These are phyloP conservation scores for Alviniconcha strummeri DNA, from an alignment of 2,888 invertebrate genomes.

Conservation along the genomic window DNA sequence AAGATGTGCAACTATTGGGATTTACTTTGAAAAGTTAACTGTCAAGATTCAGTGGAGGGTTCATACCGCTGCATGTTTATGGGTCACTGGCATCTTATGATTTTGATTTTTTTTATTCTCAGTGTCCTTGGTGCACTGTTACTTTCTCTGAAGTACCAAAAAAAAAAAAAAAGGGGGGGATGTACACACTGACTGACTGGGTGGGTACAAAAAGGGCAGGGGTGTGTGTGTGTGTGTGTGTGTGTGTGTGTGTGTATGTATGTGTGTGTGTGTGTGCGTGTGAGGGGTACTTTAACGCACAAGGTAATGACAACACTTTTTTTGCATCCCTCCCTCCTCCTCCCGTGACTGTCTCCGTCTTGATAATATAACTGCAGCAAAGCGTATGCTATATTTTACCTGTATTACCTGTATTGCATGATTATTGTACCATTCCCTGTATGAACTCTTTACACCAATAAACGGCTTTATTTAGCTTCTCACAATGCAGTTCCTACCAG, in stretches of 20 bases:
- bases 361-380: not conserved
- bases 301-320: not conserved
- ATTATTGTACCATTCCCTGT: no score
- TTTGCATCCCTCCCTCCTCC: not conserved
- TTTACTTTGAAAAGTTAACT: no score
- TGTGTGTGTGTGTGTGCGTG: not conserved
- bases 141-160: not conserved
- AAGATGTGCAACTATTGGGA: no score
- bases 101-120: not conserved
- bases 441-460: no score
- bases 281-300: not conserved
- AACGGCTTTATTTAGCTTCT: no score
- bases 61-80: not conserved
- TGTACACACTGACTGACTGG: not conserved
- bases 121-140: not conserved
- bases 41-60: no score
- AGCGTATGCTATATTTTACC: no score
- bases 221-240: slow-evolving; percentile 11
- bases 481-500: no score
- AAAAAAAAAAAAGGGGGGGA: not conserved
- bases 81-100: not conserved
- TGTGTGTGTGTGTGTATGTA: slow-evolving; percentile 7
- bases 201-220: not conserved
- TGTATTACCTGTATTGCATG: no score
- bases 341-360: not conserved